phyloP scores from a whole-genome alignment of 2,888 invertebrate genomes.

The Synergus laeviventris region DNA sequence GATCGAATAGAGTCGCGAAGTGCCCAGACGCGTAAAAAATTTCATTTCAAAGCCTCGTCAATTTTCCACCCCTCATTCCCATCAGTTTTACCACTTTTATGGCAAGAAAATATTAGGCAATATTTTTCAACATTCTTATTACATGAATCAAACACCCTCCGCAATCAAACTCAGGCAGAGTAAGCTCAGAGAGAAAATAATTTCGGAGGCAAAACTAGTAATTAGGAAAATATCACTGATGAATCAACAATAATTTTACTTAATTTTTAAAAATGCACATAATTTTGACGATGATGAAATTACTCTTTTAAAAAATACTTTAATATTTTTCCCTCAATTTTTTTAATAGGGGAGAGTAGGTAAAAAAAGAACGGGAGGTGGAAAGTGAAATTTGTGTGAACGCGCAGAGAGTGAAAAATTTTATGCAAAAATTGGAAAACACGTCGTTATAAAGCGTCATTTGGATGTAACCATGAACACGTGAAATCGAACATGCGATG shows the following conservation, averaged over 20 bases:
- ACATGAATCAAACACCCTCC: neutral
- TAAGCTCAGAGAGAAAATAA: too few species aligned
- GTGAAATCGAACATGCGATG: conserved; percentile 11
- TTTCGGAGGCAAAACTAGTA: too few species aligned
- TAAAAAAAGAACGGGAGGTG: neutral
- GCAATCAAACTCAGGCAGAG: neutral
- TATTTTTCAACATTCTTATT: neutral
- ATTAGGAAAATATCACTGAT: too few species aligned
- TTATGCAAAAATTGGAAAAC: conserved; percentile 11
- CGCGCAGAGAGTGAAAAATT: conserved; percentile 15
- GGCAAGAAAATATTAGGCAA: neutral
- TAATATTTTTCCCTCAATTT: neutral
- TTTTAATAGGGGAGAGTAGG: neutral
- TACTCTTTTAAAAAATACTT: neutral
- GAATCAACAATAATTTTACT: too few species aligned
- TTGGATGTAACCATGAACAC: neutral
- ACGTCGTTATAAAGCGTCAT: conserved; percentile 31
- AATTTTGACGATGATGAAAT: neutral
- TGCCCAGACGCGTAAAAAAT: conserved; percentile 16
- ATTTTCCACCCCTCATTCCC: conserved; percentile 43
- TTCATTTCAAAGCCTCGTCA: conserved; percentile 34
- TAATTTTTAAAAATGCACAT: too few species aligned
- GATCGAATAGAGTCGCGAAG: conserved; percentile 61
- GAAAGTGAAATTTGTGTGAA: conserved; percentile 6
- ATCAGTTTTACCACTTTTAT: conserved; percentile 43